Conservation (phyloP, 2,797 vertebrate genomes). For the Gambusia yucatana region DNA sequence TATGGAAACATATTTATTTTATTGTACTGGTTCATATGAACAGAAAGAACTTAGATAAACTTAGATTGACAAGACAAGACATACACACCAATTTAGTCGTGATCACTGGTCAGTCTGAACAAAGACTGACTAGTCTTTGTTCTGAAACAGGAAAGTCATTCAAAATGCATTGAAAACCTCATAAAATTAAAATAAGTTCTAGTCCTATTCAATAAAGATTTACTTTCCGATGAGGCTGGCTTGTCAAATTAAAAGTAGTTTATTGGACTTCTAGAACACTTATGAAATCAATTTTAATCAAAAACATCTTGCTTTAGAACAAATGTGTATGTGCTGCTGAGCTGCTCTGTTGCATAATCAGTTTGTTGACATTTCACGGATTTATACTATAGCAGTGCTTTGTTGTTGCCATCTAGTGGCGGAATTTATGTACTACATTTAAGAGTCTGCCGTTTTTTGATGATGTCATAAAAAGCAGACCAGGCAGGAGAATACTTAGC, state of each 20-base stretch:
- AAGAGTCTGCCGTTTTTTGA: too few relatives aligned
- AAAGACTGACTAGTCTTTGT: neutral
- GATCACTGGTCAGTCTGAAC: neutral
- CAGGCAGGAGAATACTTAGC: too few relatives aligned
- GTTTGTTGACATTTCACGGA: too few relatives aligned
- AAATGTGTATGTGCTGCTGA: neutral
- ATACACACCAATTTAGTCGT: neutral
- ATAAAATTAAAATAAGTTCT: neutral
- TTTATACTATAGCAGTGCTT: too few relatives aligned
- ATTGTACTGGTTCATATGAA: neutral
- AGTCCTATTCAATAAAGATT: neutral
- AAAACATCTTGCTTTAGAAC: neutral
- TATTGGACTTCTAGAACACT: neutral
- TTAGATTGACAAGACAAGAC: neutral
- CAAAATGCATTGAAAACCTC: neutral
- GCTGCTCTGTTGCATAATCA: too few relatives aligned
- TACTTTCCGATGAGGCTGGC: neutral
- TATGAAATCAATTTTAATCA: neutral
- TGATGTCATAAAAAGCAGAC: too few relatives aligned
- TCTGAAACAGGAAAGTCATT: neutral
- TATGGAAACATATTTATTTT: neutral
- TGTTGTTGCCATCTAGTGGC: too few relatives aligned
- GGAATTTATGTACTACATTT: too few relatives aligned
- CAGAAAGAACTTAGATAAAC: neutral
- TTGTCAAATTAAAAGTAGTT: neutral